Evolutionary conservation across 1,140 invertebrate genomes (phyloP), one percentile per base, ranked within the genome.

Genomic region (Hyposmocoma kahamanoa): DNA sequence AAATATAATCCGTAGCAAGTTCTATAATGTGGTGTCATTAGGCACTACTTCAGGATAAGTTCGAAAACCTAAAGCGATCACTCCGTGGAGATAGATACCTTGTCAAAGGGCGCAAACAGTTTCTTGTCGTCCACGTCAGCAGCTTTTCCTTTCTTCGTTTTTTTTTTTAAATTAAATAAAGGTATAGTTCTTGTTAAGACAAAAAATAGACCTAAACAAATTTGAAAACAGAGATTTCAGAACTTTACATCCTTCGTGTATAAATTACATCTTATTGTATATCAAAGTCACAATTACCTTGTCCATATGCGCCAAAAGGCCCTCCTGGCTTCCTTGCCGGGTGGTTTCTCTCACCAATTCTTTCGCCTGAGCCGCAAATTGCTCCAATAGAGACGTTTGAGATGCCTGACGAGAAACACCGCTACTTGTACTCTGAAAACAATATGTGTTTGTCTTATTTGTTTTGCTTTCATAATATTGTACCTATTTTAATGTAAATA

Each of bases 281-380:
- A n/a, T n/a, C n/a, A n/a, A n/a, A n/a, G n/a, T n/a, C n/a, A n/a
- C 13, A 18, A 21, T 53, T 58, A 95, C 93, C 89, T 96, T 96
- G 60, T 96, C 95, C 89, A 97, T 94, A 48, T 96, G 95, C 9
- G 95, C 94, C n/a, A 97, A 79, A 1, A 97, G 60, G 13, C 94
- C 94, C 68, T 97, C 95, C 75, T 97, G 95, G 65, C 94, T 96
- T 65, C 93, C 94, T 75, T 97, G 95, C 5, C 95, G 88, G 0
- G 94, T 95, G 0, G 94, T 95, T 70, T 96, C 94, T 34, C 91
- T 88, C 2, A 96, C 93, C 42, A 96, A 72, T 62, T 95, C 95
- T 73, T 96, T 96, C 1, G 95, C 95, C 61, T 96, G 94, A 0
- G 89, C 90, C 1, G 95, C 92, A 56, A 97, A 92, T 59, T 95